phyloP scores from a whole-genome alignment of 64 coral and sea anemone species.

The Exaiptasia diaphana region DNA sequence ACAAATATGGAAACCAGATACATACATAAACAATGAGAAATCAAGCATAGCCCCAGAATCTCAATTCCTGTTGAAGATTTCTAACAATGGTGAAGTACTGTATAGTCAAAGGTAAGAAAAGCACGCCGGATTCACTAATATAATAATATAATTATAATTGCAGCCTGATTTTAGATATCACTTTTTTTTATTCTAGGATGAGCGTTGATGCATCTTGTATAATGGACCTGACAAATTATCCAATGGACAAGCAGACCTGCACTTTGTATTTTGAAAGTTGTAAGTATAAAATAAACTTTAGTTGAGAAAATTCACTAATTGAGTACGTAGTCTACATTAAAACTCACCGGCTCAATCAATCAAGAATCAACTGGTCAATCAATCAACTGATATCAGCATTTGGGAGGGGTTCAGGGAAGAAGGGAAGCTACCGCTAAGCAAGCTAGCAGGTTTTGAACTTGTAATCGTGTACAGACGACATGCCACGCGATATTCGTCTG shows the following conservation, averaged over 20 bases:
- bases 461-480: too few species aligned
- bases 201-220: slow-evolving; percentile 78
- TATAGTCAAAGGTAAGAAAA: slow-evolving; percentile 86
- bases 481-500: too few species aligned
- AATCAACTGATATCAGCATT: too few species aligned
- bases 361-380: too few species aligned
- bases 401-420: too few species aligned
- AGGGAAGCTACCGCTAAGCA: too few species aligned
- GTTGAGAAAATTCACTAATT: too few species aligned
- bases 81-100: slow-evolving; percentile 47
- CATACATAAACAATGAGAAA: slow-evolving; percentile 85
- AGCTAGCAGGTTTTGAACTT: too few species aligned
- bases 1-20: slow-evolving; percentile 83
- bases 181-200: slow-evolving; percentile 41
- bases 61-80: slow-evolving; percentile 67
- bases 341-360: too few species aligned
- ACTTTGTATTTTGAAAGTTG: slow-evolving; percentile 79
- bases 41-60: slow-evolving; percentile 49
- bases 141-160: not conserved
- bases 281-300: too few species aligned
- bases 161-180: not conserved
- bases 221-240: slow-evolving; percentile 85
- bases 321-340: too few species aligned
- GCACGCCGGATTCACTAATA: too few species aligned
- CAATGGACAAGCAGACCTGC: slow-evolving; percentile 85